phyloP scores from a whole-genome alignment of 2,797 vertebrate species.

The Aratinga solstitialis region DNA sequence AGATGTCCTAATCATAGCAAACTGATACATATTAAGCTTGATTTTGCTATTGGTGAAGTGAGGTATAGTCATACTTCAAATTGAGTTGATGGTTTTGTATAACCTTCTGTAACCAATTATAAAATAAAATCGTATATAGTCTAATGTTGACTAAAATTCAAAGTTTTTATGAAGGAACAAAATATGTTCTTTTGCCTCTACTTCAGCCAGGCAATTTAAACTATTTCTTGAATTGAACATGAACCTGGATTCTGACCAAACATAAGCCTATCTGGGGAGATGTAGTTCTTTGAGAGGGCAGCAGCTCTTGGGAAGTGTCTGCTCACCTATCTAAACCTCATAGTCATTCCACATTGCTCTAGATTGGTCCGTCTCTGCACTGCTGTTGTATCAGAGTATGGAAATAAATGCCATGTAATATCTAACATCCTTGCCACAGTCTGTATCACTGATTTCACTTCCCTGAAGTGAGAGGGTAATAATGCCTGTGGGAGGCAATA shows the following conservation, averaged over 20 bases:
- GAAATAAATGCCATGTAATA: background rate
- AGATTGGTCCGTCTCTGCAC: background rate
- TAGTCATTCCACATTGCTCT: background rate
- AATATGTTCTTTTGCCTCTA: background rate
- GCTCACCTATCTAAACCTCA: background rate
- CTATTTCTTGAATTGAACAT: background rate
- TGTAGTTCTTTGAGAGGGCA: background rate
- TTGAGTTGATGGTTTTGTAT: background rate
- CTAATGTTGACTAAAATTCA: background rate
- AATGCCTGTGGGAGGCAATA: background rate
- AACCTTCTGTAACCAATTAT: background rate
- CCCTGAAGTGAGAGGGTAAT: background rate
- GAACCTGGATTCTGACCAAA: background rate
- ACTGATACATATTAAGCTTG: background rate
- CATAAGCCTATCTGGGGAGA: background rate
- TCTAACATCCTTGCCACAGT: rapidly evolving
- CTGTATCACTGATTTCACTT: background rate
- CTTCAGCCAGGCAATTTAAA: background rate
- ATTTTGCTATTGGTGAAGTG: background rate
- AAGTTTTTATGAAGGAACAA: background rate
- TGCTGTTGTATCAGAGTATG: background rate
- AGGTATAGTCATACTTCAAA: background rate
- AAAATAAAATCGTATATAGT: background rate
- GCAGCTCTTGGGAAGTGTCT: background rate
- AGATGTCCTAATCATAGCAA: background rate